These are phyloP conservation scores for Furnarius figulus DNA, from an alignment of 2,113 vertebrate genomes.

Conservation along the genomic window DNA sequence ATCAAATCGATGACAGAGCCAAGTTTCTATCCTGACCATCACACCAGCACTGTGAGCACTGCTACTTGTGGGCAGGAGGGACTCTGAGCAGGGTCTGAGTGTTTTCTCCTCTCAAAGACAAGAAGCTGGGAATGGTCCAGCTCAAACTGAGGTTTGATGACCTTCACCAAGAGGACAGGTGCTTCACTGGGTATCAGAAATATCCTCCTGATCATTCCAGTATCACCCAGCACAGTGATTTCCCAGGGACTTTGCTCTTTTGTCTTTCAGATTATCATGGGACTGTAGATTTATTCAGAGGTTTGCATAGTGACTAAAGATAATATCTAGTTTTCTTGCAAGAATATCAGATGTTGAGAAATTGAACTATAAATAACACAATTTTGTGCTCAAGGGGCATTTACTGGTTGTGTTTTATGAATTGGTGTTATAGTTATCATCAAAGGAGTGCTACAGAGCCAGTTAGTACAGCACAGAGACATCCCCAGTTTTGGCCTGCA, in stretches of 20 bases:
- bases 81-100: neutral
- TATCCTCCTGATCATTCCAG: fast-evolving
- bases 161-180: neutral
- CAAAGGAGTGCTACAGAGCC: neutral
- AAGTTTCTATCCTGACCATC: neutral
- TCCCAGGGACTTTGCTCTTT: neutral
- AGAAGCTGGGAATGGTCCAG: neutral
- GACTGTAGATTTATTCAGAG: neutral
- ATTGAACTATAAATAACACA: neutral
- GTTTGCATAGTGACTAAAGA: neutral
- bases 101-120: neutral
- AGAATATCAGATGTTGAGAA: neutral
- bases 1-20: slow-evolving; percentile 2
- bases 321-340: neutral
- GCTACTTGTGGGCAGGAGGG: neutral
- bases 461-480: neutral
- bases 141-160: neutral
- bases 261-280: neutral
- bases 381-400: neutral
- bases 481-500: neutral
- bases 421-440: neutral
- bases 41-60: neutral
- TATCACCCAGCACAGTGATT: neutral
- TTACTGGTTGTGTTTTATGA: neutral
- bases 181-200: neutral